phyloP scores from a whole-genome alignment of 64 coral and sea anemone genomes.

The Porites australiensis region DNA sequence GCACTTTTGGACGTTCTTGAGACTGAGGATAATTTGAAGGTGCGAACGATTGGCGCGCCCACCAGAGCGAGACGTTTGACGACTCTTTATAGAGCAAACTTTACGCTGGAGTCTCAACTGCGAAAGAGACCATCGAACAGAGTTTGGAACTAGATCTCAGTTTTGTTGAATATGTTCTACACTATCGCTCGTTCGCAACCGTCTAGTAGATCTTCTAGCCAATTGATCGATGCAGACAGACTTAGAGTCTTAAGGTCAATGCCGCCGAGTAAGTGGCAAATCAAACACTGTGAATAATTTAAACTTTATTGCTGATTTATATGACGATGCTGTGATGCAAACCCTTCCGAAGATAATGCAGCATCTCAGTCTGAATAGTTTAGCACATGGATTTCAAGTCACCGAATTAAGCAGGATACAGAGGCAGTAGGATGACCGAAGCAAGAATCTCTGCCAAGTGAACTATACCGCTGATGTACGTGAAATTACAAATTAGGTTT shows the following conservation, averaged over 20 bases:
- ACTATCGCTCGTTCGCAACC: background rate
- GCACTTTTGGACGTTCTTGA: no score
- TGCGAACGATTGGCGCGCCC: background rate
- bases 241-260: background rate
- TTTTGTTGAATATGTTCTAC: background rate
- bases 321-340: no score
- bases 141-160: background rate
- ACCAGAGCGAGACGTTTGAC: background rate
- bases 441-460: background rate
- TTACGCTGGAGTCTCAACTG: background rate
- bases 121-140: slow-evolving; percentile 5
- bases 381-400: no score
- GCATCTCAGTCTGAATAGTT: no score
- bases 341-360: no score
- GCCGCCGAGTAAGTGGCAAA: background rate
- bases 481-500: background rate
- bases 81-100: background rate
- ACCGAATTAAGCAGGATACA: background rate
- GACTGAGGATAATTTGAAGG: background rate
- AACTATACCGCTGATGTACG: background rate
- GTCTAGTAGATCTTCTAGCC: background rate
- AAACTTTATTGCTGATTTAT: no score
- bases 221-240: no score
- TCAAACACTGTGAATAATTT: no score
- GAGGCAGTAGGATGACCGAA: background rate